Conservation (phyloP, 2,797 vertebrate species). For the Yasuhikotakia modesta region DNA sequence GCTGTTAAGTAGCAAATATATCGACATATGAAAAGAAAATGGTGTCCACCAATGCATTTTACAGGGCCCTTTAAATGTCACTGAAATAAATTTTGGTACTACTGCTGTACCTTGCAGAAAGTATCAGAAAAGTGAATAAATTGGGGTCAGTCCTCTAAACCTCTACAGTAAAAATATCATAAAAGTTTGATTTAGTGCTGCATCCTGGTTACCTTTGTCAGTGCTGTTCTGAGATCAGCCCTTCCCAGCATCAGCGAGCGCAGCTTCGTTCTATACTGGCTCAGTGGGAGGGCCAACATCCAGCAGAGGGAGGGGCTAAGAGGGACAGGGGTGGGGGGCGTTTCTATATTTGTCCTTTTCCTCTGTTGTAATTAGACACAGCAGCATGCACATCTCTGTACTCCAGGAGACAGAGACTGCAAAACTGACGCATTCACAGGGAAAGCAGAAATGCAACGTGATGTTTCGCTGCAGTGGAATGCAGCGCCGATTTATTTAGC, state of each 20-base stretch:
- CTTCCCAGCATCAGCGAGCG: neutral
- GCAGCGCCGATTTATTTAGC: neutral
- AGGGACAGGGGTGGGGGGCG: slow-evolving; percentile 44
- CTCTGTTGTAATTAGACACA: slow-evolving; percentile 48
- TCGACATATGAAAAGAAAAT: neutral
- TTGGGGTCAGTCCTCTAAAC: neutral
- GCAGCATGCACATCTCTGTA: slow-evolving; percentile 3
- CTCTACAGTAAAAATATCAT: neutral
- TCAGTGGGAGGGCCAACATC: slow-evolving; percentile 64
- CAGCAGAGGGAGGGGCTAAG: slow-evolving; percentile 58
- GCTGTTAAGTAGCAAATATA: neutral
- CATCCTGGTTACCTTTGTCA: slow-evolving; percentile 44
- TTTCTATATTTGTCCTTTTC: slow-evolving; percentile 65
- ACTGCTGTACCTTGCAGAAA: neutral
- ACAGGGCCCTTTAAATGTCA: neutral
- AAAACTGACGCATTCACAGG: slow-evolving; percentile 16
- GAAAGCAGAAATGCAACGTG: neutral
- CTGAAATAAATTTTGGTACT: neutral
- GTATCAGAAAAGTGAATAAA: neutral
- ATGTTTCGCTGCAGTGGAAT: neutral
- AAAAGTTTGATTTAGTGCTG: slow-evolving; percentile 31
- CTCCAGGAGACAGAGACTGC: slow-evolving; percentile 45
- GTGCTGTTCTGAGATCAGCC: slow-evolving; percentile 28
- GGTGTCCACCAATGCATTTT: neutral
- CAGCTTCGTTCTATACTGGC: slow-evolving; percentile 31